phyloP scores from a whole-genome alignment of 2,888 invertebrate genomes.

The Polydrusus pterygomalis region DNA sequence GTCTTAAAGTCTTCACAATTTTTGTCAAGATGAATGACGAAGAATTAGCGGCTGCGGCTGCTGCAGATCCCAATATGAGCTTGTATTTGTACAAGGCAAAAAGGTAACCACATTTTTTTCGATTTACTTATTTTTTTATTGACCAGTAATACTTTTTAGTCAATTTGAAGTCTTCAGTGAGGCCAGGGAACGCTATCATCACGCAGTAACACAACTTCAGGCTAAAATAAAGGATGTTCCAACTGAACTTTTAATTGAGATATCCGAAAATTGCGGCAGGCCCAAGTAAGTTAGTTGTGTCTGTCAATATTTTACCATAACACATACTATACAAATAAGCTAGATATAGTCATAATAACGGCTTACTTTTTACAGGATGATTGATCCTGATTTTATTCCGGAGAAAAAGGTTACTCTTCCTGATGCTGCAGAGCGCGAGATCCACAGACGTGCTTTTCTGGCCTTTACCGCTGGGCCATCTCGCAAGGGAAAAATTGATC shows the following conservation, averaged over 20 bases:
- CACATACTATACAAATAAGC: too few relatives aligned
- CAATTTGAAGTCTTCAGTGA: not conserved
- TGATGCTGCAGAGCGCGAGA: conserved; percentile 1
- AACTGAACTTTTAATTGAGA: not conserved
- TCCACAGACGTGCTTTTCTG: conserved; percentile 6
- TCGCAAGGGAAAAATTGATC: not conserved
- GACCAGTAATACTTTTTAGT: not conserved
- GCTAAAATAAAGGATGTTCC: not conserved
- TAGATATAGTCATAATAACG: not conserved
- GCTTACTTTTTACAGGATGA: not conserved
- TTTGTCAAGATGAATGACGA: not conserved
- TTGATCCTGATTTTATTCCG: not conserved
- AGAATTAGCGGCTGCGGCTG: not conserved
- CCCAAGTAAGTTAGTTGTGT: not conserved
- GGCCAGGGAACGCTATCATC: not conserved
- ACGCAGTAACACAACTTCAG: not conserved
- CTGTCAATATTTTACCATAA: not conserved
- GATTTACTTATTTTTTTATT: not conserved
- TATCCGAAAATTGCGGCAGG: not conserved
- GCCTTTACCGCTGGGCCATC: not conserved
- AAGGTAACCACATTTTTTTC: not conserved
- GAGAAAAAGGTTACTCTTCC: not conserved
- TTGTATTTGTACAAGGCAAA: not conserved
- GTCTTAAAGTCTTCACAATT: not conserved
- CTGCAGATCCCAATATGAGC: not conserved